These are phyloP conservation scores for Chrysochloris asiatica DNA, from an alignment of 2,113 vertebrate species.

Conservation along the genomic window DNA sequence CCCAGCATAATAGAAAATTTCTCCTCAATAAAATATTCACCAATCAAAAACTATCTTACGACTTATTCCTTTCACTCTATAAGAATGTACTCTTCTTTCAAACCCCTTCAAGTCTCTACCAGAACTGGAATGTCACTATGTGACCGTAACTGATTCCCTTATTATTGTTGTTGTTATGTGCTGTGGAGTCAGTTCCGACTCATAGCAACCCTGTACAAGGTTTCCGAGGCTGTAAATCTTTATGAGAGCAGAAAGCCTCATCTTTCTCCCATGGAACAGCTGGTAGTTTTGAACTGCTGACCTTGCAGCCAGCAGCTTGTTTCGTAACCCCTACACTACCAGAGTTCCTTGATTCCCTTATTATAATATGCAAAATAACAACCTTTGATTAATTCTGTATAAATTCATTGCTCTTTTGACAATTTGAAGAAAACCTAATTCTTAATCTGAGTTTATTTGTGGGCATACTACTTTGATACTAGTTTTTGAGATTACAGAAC, in stretches of 20 bases:
- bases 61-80: not conserved
- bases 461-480: not conserved
- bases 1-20: not conserved
- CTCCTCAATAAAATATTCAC: not conserved
- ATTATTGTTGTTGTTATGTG: too few species aligned
- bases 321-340: too few species aligned
- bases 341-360: too few species aligned
- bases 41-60: constrained; percentile 13
- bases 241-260: too few species aligned
- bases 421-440: not conserved
- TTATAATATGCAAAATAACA: too few species aligned
- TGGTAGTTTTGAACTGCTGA: too few species aligned
- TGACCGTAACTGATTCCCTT: not conserved
- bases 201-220: too few species aligned
- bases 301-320: too few species aligned
- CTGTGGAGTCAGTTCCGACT: too few species aligned
- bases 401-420: too few species aligned
- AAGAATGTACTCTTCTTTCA: not conserved
- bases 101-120: not conserved
- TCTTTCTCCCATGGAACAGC: too few species aligned
- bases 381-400: constrained; percentile 1
- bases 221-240: too few species aligned
- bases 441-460: not conserved
- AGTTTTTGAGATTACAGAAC: not conserved
- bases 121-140: not conserved